A percentile compares a stretch with the other conserved stretches of the same genome.
phyloP scores from a whole-genome alignment of 2,888 invertebrate genomes.

The Antheraea yamamai region DNA sequence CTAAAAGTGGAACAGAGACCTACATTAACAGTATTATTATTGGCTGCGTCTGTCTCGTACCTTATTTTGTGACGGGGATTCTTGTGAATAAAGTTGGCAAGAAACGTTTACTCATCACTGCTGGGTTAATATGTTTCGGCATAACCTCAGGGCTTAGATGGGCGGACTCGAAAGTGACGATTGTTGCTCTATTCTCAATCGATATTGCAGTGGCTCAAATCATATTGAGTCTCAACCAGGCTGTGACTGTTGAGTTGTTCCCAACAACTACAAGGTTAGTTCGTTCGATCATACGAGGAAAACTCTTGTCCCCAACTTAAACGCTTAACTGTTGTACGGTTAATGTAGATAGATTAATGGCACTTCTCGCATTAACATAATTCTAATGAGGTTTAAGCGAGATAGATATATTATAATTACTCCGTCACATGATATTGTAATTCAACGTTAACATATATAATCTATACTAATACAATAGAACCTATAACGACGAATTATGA shows the following conservation, averaged over 20 bases:
- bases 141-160: constrained; percentile 48
- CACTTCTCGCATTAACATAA: not conserved
- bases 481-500: too few relatives aligned
- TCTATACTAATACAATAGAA: too few relatives aligned
- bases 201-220: constrained; percentile 48
- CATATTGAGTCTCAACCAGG: constrained; percentile 53
- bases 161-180: constrained; percentile 46
- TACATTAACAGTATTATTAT: constrained; percentile 66
- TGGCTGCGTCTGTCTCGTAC: constrained; percentile 50
- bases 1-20: constrained; percentile 57
- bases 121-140: constrained; percentile 39
- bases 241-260: constrained; percentile 55
- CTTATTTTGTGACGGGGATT: constrained; percentile 52
- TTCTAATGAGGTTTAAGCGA: too few relatives aligned
- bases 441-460: too few relatives aligned
- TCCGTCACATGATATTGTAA: too few relatives aligned
- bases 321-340: too few relatives aligned
- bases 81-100: constrained; percentile 62
- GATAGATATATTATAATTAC: too few relatives aligned
- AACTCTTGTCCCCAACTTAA: not conserved
- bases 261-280: constrained; percentile 58
- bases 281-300: not conserved
- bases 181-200: constrained; percentile 54
- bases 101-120: constrained; percentile 47
- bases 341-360: not conserved